Evolutionary conservation across 1,140 invertebrate genomes (phyloP).

Genomic region (Euura saliciscinereae): DNA sequence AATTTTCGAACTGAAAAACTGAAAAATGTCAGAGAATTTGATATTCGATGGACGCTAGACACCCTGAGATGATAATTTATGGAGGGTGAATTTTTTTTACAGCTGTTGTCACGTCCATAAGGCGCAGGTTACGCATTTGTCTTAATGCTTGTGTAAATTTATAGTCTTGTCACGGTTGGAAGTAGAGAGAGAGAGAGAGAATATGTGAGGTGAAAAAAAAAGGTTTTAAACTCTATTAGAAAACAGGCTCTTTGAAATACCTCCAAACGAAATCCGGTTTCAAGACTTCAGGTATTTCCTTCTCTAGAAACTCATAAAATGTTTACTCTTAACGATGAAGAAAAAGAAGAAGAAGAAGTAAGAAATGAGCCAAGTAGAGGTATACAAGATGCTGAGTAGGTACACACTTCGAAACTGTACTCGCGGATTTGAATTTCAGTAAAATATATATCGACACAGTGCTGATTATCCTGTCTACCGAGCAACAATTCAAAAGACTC

Average conservation of each 20-base stretch:
- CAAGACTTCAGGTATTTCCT: conserved; percentile 14
- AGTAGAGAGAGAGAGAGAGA: neutral
- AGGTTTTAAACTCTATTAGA: neutral
- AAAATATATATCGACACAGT: no score
- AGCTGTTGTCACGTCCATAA: neutral
- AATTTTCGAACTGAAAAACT: no score
- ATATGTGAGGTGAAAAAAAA: neutral
- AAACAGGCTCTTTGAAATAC: neutral
- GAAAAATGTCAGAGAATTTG: no score
- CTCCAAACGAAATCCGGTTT: conserved; percentile 12
- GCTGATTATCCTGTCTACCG: no score
- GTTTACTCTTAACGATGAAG: neutral
- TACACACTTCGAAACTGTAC: neutral
- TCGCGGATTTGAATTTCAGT: neutral
- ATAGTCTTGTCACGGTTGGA: neutral
- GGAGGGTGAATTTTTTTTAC: neutral
- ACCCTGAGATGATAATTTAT: no score
- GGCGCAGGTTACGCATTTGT: neutral
- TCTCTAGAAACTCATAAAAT: conserved; percentile 23
- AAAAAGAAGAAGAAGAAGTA: neutral
- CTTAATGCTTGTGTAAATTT: neutral
- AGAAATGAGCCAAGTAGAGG: no score
- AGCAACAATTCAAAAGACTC: no score
- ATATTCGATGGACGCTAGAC: no score
- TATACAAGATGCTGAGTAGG: neutral